Evolutionary conservation across 1,140 invertebrate genomes (phyloP).

Genomic region (Eriocheir sinensis): DNA sequence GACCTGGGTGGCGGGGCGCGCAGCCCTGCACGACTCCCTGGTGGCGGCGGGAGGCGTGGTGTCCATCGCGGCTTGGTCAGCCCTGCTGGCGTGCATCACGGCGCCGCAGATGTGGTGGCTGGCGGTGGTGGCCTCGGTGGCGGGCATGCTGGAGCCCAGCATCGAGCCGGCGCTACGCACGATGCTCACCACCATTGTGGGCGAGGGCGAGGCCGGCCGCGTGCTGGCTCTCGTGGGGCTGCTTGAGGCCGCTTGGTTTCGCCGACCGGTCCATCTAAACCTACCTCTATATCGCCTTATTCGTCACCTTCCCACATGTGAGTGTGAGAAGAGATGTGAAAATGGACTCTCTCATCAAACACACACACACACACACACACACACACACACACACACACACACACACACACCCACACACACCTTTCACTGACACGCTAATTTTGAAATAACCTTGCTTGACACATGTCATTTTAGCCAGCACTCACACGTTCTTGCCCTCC

Average conservation of each 20-base stretch:
- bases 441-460: neutral
- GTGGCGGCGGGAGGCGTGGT: constrained; percentile 65
- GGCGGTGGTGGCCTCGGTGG: constrained; percentile 59
- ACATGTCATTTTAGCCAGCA: neutral
- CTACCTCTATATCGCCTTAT: constrained; percentile 67
- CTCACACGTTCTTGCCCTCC: neutral
- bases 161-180: constrained; percentile 75
- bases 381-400: too few species aligned
- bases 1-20: constrained; percentile 51
- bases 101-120: constrained; percentile 70
- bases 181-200: constrained; percentile 64
- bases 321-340: too few species aligned
- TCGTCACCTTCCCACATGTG: constrained; percentile 70
- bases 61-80: constrained; percentile 69
- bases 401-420: too few species aligned
- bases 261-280: constrained; percentile 67
- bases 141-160: constrained; percentile 66
- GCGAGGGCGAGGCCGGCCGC: constrained; percentile 59
- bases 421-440: too few species aligned
- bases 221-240: constrained; percentile 69
- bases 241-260: constrained; percentile 70
- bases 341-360: too few species aligned
- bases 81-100: constrained; percentile 46
- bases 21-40: constrained; percentile 46
- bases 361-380: neutral